phyloP scores from a whole-genome alignment of 2,797 vertebrate genomes.

The Pangasius krempfi region DNA sequence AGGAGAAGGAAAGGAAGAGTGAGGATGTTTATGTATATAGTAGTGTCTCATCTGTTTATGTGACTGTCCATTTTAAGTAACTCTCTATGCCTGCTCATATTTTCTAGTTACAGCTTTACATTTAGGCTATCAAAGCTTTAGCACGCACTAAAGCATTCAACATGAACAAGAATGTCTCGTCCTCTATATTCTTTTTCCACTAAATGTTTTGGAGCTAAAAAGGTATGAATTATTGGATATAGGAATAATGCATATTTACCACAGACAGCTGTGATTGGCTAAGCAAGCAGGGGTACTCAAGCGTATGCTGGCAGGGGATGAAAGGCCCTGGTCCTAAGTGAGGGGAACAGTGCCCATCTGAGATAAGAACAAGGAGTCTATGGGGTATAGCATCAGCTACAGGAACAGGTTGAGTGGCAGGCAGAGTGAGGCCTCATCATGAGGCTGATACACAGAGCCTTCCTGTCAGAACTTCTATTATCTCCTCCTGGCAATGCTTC shows the following conservation, averaged over 20 bases:
- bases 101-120: neutral
- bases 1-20: neutral
- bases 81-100: neutral
- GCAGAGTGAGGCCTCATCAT: constrained; percentile 40
- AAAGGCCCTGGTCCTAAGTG: constrained; percentile 48
- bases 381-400: constrained; percentile 36
- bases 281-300: constrained; percentile 28
- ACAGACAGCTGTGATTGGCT: constrained; percentile 29
- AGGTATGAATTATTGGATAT: neutral
- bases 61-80: neutral
- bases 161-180: neutral
- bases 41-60: neutral
- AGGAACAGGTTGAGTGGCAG: constrained; percentile 41
- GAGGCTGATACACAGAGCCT: constrained; percentile 43
- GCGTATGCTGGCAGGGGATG: constrained; percentile 52
- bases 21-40: neutral
- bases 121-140: neutral
- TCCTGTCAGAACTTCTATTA: constrained; percentile 61
- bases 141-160: neutral
- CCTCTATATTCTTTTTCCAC: neutral
- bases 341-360: constrained; percentile 19
- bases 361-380: constrained; percentile 56
- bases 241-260: constrained; percentile 12
- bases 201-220: neutral
- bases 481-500: constrained; percentile 78